These are phyloP conservation scores for Halesus radiatus DNA, from an alignment of 1,140 invertebrate species.

Conservation along the genomic window DNA sequence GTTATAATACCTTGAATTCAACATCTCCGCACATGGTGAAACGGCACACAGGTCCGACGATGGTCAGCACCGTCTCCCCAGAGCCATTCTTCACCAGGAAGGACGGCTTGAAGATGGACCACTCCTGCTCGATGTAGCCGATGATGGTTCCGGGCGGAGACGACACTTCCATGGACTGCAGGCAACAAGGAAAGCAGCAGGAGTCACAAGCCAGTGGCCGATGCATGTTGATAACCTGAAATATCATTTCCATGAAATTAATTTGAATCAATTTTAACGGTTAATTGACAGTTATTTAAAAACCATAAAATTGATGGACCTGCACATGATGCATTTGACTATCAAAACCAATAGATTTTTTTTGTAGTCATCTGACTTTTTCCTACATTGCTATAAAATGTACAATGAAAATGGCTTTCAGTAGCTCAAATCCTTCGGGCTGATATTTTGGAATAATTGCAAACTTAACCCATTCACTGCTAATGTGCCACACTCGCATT, in stretches of 20 bases:
- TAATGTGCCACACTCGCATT: no score
- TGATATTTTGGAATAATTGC: no score
- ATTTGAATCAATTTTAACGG: no score
- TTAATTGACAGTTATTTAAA: background rate
- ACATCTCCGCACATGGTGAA: conserved; percentile 87
- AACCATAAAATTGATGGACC: no score
- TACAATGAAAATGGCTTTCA: no score
- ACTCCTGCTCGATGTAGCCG: conserved; percentile 87
- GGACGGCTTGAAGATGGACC: conserved; percentile 83
- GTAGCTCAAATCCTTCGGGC: no score
- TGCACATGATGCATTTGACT: no score
- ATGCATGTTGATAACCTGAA: conserved; percentile 77
- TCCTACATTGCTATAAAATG: no score
- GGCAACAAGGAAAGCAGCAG: conserved; percentile 88
- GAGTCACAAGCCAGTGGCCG: conserved; percentile 83
- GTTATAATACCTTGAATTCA: conserved; percentile 72
- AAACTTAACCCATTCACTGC: no score
- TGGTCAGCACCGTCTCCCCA: conserved; percentile 82
- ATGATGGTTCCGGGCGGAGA: conserved; percentile 80
- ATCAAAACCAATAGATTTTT: no score
- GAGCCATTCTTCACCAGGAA: conserved; percentile 85
- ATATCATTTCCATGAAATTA: background rate
- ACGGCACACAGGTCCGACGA: conserved; percentile 89
- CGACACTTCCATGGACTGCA: conserved; percentile 86
- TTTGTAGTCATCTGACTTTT: no score